Evolutionary conservation across 2,113 vertebrate genomes (phyloP).

Genomic region (Himantopus leucocephalus): DNA sequence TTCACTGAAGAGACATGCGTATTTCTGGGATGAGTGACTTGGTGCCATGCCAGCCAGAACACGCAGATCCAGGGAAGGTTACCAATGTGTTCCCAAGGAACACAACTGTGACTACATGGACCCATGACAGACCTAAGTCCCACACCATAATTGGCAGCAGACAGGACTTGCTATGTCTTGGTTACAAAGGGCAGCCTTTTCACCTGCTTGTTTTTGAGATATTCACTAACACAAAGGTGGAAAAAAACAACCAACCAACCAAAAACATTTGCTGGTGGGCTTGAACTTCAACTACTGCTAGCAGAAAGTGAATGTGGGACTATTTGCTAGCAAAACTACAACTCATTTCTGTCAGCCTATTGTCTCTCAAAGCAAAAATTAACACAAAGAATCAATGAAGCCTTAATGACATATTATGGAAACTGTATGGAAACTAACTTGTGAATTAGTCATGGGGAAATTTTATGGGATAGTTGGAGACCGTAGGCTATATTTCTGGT

Average conservation of each 20-base stretch:
- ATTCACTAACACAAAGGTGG: background rate
- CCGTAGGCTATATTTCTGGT: background rate
- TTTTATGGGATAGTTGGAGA: background rate
- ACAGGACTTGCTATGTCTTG: background rate
- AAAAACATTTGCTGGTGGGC: accelerated
- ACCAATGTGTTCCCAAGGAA: background rate
- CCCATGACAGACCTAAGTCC: background rate
- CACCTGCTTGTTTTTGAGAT: background rate
- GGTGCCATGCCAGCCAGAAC: too few relatives aligned
- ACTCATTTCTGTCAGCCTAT: background rate
- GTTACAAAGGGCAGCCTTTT: background rate
- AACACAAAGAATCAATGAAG: background rate
- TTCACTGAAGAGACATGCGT: background rate
- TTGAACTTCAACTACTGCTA: background rate
- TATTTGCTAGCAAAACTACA: background rate
- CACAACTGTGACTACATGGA: too few relatives aligned
- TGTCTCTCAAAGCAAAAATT: background rate
- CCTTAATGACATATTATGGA: background rate
- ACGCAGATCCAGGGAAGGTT: too few relatives aligned
- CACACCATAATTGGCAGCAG: background rate
- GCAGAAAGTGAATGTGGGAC: background rate
- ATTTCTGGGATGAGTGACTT: background rate
- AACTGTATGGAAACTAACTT: background rate
- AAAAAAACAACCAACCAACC: background rate
- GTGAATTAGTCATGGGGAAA: background rate